These are phyloP conservation scores for Seriola dumerili DNA, from an alignment of 2,113 vertebrate genomes.

Conservation along the genomic window DNA sequence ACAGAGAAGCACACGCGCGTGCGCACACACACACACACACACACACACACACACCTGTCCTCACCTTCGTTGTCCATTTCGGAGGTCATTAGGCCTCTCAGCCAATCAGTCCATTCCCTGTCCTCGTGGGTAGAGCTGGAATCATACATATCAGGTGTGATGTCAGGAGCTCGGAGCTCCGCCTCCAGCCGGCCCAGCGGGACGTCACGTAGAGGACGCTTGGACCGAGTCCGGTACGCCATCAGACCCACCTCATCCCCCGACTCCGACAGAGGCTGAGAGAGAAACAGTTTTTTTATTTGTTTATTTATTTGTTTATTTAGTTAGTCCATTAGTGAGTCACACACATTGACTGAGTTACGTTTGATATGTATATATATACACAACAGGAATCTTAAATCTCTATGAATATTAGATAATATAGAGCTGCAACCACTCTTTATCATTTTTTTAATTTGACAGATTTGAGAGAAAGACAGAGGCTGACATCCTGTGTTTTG, in stretches of 20 bases:
- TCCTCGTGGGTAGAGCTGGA: slow-evolving; percentile 89
- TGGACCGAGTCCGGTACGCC: slow-evolving; percentile 93
- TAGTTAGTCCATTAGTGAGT: too few relatives aligned
- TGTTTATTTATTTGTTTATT: too few relatives aligned
- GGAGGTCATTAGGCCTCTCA: slow-evolving; percentile 91
- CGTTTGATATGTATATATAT: too few relatives aligned
- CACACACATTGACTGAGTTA: too few relatives aligned
- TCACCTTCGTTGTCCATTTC: slow-evolving; percentile 93
- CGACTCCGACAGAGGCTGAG: slow-evolving; percentile 50
- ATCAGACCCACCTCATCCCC: slow-evolving; percentile 86
- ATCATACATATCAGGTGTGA: slow-evolving; percentile 97
- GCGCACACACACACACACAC: background rate
- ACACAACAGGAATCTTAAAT: too few relatives aligned
- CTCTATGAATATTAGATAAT: too few relatives aligned
- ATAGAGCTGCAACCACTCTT: too few relatives aligned
- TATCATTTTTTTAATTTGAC: too few relatives aligned
- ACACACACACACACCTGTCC: background rate
- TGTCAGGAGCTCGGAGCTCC: slow-evolving; percentile 93
- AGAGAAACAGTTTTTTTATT: background rate
- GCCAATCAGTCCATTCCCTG: slow-evolving; percentile 94
- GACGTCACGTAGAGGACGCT: slow-evolving; percentile 91
- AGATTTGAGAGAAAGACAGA: too few relatives aligned
- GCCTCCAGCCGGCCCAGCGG: slow-evolving; percentile 94
- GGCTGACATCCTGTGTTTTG: too few relatives aligned
- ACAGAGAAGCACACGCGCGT: too few relatives aligned